Percentiles rank a stretch among this genome's conserved stretches.
phyloP scores from a whole-genome alignment of 2,888 invertebrate species.

The Oeneis ivallda region DNA sequence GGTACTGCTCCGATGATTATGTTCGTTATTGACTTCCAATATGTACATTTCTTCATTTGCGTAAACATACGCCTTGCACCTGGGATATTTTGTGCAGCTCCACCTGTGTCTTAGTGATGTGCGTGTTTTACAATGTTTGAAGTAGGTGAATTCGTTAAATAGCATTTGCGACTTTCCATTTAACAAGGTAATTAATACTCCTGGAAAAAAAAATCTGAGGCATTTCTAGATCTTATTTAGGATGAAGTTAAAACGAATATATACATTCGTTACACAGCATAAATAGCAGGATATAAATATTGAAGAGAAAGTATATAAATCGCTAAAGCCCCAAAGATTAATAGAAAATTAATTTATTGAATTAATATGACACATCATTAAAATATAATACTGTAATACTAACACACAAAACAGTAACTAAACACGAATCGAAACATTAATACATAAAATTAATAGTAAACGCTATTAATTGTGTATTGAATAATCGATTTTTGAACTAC shows the following conservation, averaged over 20 bases:
- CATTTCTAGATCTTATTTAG: no score
- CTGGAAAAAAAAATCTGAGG: conserved; percentile 17
- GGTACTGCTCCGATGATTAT: conserved; percentile 37
- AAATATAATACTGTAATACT: not conserved
- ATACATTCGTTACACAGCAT: no score
- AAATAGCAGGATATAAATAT: no score
- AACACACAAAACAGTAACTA: not conserved
- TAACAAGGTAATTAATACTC: conserved; percentile 15
- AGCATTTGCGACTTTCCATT: conserved; percentile 39
- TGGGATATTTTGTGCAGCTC: conserved; percentile 44
- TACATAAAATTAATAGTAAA: not conserved
- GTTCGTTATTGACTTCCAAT: conserved; percentile 24
- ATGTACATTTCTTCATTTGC: conserved; percentile 31
- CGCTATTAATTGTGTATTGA: not conserved
- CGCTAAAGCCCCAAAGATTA: not conserved
- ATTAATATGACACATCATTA: not conserved
- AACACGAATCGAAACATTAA: not conserved
- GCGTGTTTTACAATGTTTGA: conserved; percentile 39
- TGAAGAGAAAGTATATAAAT: no score
- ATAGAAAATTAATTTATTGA: not conserved
- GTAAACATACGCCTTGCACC: conserved; percentile 43
- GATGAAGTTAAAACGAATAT: no score
- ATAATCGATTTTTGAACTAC: not conserved
- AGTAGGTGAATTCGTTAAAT: conserved; percentile 44
- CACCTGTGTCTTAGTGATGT: conserved; percentile 35